phyloP scores from a whole-genome alignment of 2,113 vertebrate species.

The Fulmarus glacialis region DNA sequence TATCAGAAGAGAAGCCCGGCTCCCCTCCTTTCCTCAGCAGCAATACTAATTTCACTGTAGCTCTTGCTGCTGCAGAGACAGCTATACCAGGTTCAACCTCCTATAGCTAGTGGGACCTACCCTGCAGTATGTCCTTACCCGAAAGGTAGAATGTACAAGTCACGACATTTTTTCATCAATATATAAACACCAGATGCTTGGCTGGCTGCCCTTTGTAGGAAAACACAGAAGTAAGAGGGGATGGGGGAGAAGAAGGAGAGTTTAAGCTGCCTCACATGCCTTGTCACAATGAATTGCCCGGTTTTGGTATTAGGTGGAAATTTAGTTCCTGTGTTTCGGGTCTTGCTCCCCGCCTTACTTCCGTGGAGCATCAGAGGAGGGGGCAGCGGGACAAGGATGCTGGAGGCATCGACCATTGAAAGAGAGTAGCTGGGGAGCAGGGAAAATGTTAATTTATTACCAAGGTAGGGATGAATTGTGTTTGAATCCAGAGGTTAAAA shows the following conservation, averaged over 20 bases:
- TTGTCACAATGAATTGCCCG: neutral
- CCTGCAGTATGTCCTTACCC: neutral
- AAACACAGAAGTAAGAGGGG: neutral
- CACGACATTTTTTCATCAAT: neutral
- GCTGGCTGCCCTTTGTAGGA: neutral
- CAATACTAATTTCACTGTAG: neutral
- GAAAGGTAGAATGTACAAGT: neutral
- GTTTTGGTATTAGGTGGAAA: neutral
- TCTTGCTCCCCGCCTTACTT: neutral
- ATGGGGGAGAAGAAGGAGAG: neutral
- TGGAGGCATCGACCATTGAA: neutral
- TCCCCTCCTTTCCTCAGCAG: neutral
- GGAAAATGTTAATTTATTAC: neutral
- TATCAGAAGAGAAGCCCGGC: neutral
- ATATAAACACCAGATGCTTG: neutral
- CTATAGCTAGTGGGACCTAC: neutral
- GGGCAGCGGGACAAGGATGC: neutral
- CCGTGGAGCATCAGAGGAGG: neutral
- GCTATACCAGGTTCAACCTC: neutral
- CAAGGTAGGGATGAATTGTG: neutral
- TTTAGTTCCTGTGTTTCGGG: neutral
- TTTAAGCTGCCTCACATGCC: neutral
- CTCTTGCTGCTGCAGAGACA: neutral
- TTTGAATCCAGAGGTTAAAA: neutral
- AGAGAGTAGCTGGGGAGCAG: neutral